Evolutionary conservation across 2,113 vertebrate genomes (phyloP).

Genomic region (Ursus arctos): DNA sequence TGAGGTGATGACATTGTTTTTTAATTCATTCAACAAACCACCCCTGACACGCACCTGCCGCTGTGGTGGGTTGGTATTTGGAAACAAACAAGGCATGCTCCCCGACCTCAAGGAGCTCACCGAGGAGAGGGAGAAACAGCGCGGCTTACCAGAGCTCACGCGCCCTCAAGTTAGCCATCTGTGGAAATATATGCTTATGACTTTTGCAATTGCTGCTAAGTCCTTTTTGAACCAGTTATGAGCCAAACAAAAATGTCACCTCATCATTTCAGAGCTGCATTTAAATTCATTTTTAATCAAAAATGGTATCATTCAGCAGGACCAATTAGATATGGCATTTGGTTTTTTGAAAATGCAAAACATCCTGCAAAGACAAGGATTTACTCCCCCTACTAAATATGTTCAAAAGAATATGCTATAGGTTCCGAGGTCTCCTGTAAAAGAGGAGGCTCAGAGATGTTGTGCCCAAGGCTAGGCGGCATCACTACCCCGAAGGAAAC

Average conservation of each 20-base stretch:
- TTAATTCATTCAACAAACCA: not conserved
- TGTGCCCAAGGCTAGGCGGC: constrained; percentile 9
- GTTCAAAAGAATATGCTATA: constrained; percentile 27
- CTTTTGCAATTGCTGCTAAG: constrained; percentile 39
- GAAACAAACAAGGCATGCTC: not conserved
- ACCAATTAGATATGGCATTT: not conserved
- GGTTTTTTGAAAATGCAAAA: constrained; percentile 22
- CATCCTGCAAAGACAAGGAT: constrained; percentile 5
- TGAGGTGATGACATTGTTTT: constrained; percentile 16
- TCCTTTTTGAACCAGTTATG: constrained; percentile 30
- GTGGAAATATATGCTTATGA: not conserved
- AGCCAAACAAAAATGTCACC: constrained; percentile 59
- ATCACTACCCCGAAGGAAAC: constrained; percentile 40
- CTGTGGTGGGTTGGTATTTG: not conserved
- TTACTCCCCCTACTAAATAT: not conserved
- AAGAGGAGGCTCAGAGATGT: not conserved
- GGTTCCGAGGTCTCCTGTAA: constrained; percentile 17
- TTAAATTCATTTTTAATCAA: constrained; percentile 65
- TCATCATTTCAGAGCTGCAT: constrained; percentile 35
- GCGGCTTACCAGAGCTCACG: not conserved
- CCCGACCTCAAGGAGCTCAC: constrained; percentile 20
- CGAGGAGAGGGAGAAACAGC: not conserved
- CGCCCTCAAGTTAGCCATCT: not conserved
- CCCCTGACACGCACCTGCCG: not conserved
- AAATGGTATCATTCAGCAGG: not conserved